Conservation (phyloP, 2,797 vertebrate species). For the Phylloscopus collybita region DNA sequence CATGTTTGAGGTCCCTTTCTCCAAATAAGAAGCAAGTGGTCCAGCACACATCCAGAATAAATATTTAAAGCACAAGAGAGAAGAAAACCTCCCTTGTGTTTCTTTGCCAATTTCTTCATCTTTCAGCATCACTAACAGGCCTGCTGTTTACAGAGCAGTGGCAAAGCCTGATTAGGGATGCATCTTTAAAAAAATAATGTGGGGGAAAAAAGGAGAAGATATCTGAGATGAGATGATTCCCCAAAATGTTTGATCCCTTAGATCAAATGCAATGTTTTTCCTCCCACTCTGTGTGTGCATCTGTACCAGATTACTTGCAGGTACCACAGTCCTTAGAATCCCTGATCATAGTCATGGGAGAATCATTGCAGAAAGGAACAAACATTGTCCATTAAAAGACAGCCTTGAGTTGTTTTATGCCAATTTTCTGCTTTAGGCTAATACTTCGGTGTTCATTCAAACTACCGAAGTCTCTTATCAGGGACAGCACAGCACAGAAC, state of each 20-base stretch:
- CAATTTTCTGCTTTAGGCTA: slow-evolving; percentile 44
- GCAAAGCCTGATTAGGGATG: neutral
- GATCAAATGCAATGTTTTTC: slow-evolving; percentile 16
- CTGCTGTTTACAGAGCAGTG: neutral
- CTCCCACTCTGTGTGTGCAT: neutral
- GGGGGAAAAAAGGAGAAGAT: neutral
- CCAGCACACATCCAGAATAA: neutral
- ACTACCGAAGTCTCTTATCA: slow-evolving; percentile 66
- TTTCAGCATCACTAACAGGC: neutral
- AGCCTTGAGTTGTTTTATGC: slow-evolving; percentile 43
- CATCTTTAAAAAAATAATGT: neutral
- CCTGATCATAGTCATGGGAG: slow-evolving; percentile 52
- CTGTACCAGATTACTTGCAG: neutral
- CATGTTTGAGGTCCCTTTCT: neutral
- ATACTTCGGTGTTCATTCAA: slow-evolving; percentile 54
- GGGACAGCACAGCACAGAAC: slow-evolving; percentile 39
- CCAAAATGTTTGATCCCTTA: slow-evolving; percentile 19
- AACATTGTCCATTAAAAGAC: slow-evolving; percentile 56
- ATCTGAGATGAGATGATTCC: slow-evolving; percentile 42
- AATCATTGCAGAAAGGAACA: slow-evolving; percentile 32
- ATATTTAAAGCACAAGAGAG: neutral
- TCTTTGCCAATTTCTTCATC: neutral
- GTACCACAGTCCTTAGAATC: slow-evolving; percentile 26
- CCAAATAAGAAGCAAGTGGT: neutral
- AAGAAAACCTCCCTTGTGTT: neutral